A percentile compares a stretch with the other conserved stretches of the same genome.
phyloP scores from a whole-genome alignment of 2,888 invertebrate species.

The Ptilodon capucinus region DNA sequence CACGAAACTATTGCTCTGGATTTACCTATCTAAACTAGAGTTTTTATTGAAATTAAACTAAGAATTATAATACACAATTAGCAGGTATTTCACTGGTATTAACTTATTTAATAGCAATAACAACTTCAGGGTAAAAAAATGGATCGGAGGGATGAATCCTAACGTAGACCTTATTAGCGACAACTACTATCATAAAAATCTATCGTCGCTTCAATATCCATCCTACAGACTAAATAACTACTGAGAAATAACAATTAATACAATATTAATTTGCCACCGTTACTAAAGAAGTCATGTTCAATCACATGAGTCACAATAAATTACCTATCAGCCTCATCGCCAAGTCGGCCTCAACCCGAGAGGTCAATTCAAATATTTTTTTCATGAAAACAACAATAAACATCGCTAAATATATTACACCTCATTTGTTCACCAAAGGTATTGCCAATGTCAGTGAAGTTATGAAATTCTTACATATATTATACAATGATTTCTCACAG shows the following conservation, averaged over 20 bases:
- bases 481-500: conserved; percentile 34
- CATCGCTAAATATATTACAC: conserved; percentile 20
- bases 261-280: background rate
- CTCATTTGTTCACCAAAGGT: conserved; percentile 7
- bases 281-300: background rate
- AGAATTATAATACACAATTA: no score
- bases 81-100: no score
- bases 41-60: no score
- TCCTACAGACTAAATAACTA: no score
- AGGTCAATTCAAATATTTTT: conserved; percentile 10
- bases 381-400: conserved; percentile 7
- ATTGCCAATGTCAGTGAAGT: conserved; percentile 12
- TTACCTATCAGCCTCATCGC: conserved; percentile 11
- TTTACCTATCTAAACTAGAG: background rate
- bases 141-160: no score
- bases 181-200: no score
- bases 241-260: no score
- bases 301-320: background rate
- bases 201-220: no score
- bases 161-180: no score
- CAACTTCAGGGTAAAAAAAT: no score
- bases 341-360: conserved; percentile 10
- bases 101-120: no score
- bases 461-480: conserved; percentile 27
- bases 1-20: background rate